These are phyloP conservation scores for Penaeus monodon DNA, from an alignment of 2,888 invertebrate species.

Conservation along the genomic window DNA sequence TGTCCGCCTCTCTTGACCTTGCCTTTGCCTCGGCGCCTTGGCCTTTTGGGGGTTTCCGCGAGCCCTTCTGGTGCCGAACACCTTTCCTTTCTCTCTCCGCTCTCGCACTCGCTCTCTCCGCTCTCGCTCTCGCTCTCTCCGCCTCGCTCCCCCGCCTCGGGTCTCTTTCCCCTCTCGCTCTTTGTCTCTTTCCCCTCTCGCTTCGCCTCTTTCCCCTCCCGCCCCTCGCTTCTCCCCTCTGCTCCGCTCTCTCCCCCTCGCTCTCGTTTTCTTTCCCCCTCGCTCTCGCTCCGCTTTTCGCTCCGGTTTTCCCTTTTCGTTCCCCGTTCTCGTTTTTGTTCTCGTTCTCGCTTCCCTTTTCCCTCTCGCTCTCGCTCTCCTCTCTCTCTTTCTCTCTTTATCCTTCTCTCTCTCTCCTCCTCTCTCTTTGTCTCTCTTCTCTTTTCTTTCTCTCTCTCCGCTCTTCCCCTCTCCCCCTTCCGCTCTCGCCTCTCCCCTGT, in stretches of 20 bases:
- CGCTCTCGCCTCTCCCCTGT: not conserved
- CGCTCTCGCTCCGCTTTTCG: not conserved
- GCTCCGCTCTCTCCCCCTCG: not conserved
- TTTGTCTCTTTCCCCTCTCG: not conserved
- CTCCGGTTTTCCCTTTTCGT: not conserved
- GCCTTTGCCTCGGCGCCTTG: not conserved
- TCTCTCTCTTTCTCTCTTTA: not conserved
- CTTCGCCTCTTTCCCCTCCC: not conserved
- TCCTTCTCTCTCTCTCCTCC: not conserved
- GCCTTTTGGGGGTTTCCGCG: not conserved
- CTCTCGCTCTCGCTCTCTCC: not conserved
- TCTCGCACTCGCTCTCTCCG: not conserved
- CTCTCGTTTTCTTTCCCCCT: not conserved
- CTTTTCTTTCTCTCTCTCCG: not conserved
- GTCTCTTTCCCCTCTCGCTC: not conserved
- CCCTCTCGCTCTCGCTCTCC: not conserved
- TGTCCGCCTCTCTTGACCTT: not conserved
- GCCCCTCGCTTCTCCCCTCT: not conserved
- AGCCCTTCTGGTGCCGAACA: not conserved
- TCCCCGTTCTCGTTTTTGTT: not conserved
- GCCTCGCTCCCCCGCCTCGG: not conserved
- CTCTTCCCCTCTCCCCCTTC: not conserved
- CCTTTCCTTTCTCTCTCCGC: not conserved
- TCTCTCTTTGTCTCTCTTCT: not conserved
- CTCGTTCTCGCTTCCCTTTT: not conserved